Percentiles rank a stretch among this genome's conserved stretches.
Conservation (phyloP, 2,797 vertebrate genomes). For the Eospalax fontanierii region DNA sequence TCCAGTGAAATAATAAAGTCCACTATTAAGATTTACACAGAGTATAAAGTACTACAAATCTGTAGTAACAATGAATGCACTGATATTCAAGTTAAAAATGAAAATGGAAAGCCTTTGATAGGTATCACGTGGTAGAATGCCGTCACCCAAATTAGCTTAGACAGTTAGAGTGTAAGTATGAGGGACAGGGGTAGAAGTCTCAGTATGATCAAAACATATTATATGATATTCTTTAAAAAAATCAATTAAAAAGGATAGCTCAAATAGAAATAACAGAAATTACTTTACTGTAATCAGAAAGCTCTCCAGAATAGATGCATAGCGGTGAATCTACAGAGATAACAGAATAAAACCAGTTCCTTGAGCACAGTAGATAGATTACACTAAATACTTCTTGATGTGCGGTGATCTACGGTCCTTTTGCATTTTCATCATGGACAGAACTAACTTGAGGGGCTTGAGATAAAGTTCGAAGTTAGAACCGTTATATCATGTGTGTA, state of each 20-base stretch:
- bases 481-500: too few relatives aligned
- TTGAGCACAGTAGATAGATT: neutral
- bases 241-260: neutral
- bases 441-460: too few relatives aligned
- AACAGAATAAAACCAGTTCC: neutral
- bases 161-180: constrained; percentile 50
- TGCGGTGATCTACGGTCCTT: neutral
- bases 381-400: neutral
- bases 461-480: too few relatives aligned
- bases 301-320: neutral
- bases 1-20: constrained; percentile 18
- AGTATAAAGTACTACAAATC: constrained; percentile 50
- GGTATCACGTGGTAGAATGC: neutral
- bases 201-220: too few relatives aligned
- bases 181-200: neutral
- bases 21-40: constrained; percentile 1
- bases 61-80: constrained; percentile 53
- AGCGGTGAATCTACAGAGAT: neutral
- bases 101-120: constrained; percentile 70
- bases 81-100: constrained; percentile 76
- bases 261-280: neutral
- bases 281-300: neutral
- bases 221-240: too few relatives aligned
- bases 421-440: too few relatives aligned
- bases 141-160: constrained; percentile 65